Base-by-base conservation (phyloP, 2,797 vertebrate genomes). In the Takifugu ocellatus region DNA sequence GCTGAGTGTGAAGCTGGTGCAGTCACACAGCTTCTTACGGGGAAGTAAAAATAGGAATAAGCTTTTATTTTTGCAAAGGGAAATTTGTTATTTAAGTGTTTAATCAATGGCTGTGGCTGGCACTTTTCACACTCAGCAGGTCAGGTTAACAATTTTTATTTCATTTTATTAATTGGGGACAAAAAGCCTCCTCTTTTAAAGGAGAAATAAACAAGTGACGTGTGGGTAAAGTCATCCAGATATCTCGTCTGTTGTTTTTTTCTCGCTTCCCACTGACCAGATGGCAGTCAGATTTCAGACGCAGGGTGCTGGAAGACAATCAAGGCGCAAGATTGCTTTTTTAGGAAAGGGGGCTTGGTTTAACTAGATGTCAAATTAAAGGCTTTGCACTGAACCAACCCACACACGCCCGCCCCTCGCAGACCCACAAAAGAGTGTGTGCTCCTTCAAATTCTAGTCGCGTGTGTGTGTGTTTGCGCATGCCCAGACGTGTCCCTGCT, bases 251-350 rank as follows among this genome's bases (percentile, higher is more conserved):
- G 36, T 60, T 55, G 49, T 45, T 64, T 70, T 71, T 56, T n/a
- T 54, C 51, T 57, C 56, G 25, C 83, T 75, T 86, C 83, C 74
- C 79, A 78, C 77, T 61, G 72, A 85, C 82, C 84, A 87, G 81
- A 90, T 88, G 86, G 86, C 78, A 74, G 79, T 85, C 85, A 79
- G 84, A 88, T 88, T 84, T 86, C 77, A 85, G 78, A 83, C 79
- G 55, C 79, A 63, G 76, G 75, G 62, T 78, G 82, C 81, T 87
- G 84, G 79, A 88, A 85, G 82, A 86, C 82, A 85, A 87, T 88
- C 87, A 87, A 85, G 84, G 69, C 78, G 77, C 80, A 79, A 87
- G 81, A 88, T 87, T 88, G 86, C 78, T 86, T 88, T 87, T 85
- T 86, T 79, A 78, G 74, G 74, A 75, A 76, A 60, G 59, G 71